Conservation (phyloP, 1,140 invertebrate genomes). For the Thereuonema tuberculata region DNA sequence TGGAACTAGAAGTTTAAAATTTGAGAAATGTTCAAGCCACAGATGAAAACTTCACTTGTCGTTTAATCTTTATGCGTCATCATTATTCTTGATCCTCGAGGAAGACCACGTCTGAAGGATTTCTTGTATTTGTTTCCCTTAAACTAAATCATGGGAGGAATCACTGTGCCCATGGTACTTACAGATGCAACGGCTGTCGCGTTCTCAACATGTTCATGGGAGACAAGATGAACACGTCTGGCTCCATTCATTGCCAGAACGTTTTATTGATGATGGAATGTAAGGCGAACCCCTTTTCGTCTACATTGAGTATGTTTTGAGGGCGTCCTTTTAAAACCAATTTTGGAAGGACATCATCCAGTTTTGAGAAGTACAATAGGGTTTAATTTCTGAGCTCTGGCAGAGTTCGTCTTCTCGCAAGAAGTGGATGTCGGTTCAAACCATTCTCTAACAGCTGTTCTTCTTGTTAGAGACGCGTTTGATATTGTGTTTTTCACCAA, state of each 20-base stretch:
- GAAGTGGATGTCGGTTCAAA: no score
- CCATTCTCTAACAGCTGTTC: no score
- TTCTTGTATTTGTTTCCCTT: no score
- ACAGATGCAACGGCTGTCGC: constrained; percentile 29
- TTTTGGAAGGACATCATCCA: no score
- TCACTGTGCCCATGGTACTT: constrained; percentile 26
- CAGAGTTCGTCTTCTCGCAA: no score
- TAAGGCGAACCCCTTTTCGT: constrained; percentile 29
- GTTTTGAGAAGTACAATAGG: no score
- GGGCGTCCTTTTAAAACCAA: no score
- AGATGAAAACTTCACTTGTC: constrained; percentile 25
- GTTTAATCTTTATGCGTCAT: constrained; percentile 26
- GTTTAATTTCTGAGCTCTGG: no score
- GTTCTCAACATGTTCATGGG: constrained; percentile 29
- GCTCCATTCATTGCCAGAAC: constrained; percentile 28
- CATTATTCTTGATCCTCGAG: neutral
- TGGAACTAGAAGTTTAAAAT: constrained; percentile 22
- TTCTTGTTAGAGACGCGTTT: no score
- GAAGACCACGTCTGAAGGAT: neutral
- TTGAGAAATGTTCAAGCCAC: constrained; percentile 25
- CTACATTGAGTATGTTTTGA: no score
- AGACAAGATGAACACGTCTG: constrained; percentile 28
- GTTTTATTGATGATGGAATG: constrained; percentile 25
- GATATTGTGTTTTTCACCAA: no score
- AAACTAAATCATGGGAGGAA: constrained; percentile 32